Conservation (phyloP, 2,888 invertebrate genomes). For the Drosophila fungiperda region DNA sequence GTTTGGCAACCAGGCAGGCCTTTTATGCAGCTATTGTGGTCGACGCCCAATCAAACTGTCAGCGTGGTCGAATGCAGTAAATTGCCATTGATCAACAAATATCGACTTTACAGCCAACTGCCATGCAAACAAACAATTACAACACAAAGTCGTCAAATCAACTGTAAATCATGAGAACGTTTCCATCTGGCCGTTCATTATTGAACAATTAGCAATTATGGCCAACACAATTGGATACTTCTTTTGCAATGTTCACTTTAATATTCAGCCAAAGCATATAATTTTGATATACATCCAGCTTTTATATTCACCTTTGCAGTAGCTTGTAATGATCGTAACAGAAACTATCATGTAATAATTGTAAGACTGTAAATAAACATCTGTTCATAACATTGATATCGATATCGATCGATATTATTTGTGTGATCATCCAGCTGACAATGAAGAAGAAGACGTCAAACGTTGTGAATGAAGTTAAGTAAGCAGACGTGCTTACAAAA, state of each 20-base stretch:
- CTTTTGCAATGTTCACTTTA: neutral
- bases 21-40: neutral
- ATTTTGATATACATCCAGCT: neutral
- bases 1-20: conserved; percentile 9
- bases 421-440: neutral
- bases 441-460: neutral
- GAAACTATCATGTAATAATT: neutral
- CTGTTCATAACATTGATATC: neutral
- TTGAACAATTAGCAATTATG: neutral
- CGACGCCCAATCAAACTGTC: conserved; percentile 19
- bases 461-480: no score
- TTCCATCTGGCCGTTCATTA: neutral
- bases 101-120: conserved; percentile 12
- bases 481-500: no score
- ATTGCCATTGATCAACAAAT: conserved; percentile 8
- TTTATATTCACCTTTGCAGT: neutral
- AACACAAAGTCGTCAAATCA: conserved; percentile 19
- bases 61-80: conserved; percentile 7
- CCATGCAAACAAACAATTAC: conserved; percentile 2
- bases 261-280: neutral
- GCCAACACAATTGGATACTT: neutral
- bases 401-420: neutral
- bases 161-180: conserved; percentile 25
- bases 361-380: neutral
- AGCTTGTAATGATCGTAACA: neutral